Evolutionary conservation across 2,113 vertebrate species (phyloP).

Genomic region (Platysternon megacephalum): DNA sequence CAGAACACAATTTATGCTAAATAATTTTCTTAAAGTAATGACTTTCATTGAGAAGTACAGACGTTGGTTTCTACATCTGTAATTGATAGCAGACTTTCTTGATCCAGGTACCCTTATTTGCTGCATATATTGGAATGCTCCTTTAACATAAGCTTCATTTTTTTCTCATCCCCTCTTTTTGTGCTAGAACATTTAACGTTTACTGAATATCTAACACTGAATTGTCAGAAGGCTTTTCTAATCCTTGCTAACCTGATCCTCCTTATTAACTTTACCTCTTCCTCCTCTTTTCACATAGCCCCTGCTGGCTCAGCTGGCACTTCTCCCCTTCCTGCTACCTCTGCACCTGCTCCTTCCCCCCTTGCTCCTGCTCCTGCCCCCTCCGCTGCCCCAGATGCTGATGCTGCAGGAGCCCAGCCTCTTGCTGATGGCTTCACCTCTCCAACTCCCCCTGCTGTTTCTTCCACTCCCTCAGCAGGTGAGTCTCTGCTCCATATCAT

Average conservation of each 20-base stretch:
- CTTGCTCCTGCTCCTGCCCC: conserved; percentile 79
- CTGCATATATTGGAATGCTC: conserved; percentile 27
- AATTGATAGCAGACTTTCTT: conserved; percentile 25
- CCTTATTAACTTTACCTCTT: conserved; percentile 80
- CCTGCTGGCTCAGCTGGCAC: conserved; percentile 85
- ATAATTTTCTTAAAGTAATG: conserved; percentile 31
- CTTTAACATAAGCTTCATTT: conserved; percentile 50
- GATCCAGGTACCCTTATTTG: conserved; percentile 35
- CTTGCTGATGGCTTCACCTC: conserved; percentile 92
- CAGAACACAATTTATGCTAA: too few species aligned
- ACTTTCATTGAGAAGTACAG: conserved; percentile 43
- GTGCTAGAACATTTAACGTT: conserved; percentile 55
- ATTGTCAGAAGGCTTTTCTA: conserved; percentile 70
- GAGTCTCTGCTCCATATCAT: conserved; percentile 80
- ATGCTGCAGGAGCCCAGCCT: conserved; percentile 85
- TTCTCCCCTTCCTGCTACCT: conserved; percentile 84
- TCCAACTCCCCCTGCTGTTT: conserved; percentile 91
- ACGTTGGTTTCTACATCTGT: conserved; percentile 26
- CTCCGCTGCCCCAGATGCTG: conserved; percentile 84
- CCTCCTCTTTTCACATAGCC: conserved; percentile 81
- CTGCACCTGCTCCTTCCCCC: conserved; percentile 80
- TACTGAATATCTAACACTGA: conserved; percentile 70
- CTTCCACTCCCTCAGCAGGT: conserved; percentile 91
- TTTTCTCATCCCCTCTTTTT: conserved; percentile 16
- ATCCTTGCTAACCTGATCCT: conserved; percentile 78